Conservation (phyloP, 2,113 vertebrate species). For the Talpa occidentalis region DNA sequence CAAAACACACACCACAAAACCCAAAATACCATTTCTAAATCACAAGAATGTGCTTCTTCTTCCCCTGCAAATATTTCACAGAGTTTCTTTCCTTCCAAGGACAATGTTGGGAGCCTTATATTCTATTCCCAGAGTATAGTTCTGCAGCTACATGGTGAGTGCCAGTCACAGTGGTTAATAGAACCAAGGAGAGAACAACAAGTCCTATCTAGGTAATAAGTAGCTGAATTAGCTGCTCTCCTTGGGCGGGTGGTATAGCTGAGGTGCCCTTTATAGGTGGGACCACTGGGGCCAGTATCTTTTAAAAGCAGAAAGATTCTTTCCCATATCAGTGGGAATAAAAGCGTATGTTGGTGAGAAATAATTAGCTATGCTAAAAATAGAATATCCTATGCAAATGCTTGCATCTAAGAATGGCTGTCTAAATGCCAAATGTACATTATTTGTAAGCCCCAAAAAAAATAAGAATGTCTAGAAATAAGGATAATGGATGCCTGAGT, state of each 20-base stretch:
- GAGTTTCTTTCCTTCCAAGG: neutral
- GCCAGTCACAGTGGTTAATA: neutral
- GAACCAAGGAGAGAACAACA: neutral
- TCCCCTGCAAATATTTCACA: constrained; percentile 3
- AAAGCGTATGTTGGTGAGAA: constrained; percentile 15
- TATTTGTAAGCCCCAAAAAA: constrained; percentile 61
- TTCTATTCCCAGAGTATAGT: neutral
- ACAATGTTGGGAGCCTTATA: neutral
- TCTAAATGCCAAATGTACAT: neutral
- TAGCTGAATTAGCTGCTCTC: neutral
- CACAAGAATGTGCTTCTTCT: constrained; percentile 10
- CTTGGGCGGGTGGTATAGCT: neutral
- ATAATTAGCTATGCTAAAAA: constrained; percentile 61
- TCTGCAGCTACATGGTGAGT: neutral
- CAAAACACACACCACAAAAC: neutral
- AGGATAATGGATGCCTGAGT: neutral
- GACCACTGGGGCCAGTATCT: neutral
- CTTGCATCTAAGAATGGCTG: constrained; percentile 47
- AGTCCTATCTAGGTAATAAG: neutral
- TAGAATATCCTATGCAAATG: constrained; percentile 48
- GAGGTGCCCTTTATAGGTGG: neutral
- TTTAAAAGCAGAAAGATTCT: neutral
- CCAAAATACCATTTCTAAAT: neutral
- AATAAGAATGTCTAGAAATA: constrained; percentile 44
- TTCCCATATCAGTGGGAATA: neutral